A percentile compares a stretch with the other conserved stretches of the same genome.
phyloP scores from a whole-genome alignment of 2,888 invertebrate species.

The Rhaphigaster nebulosa region DNA sequence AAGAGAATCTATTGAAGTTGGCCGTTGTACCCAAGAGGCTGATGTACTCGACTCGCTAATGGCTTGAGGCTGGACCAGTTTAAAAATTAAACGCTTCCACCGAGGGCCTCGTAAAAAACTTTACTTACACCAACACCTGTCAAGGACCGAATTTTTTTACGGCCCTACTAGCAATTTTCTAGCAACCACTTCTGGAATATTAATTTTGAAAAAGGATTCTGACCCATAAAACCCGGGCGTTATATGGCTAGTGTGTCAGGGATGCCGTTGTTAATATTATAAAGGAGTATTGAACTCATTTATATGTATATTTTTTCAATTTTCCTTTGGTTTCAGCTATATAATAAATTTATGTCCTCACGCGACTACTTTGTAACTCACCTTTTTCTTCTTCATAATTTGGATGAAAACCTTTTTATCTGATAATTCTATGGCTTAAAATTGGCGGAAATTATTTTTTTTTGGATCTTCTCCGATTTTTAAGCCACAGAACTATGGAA shows the following conservation, averaged over 20 bases:
- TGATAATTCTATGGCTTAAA: too few species aligned
- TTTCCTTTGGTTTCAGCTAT: too few species aligned
- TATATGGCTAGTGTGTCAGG: background rate
- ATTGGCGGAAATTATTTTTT: too few species aligned
- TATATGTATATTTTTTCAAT: too few species aligned
- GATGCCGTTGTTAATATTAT: background rate
- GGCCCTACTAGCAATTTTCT: background rate
- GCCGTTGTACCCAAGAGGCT: background rate
- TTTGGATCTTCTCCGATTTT: too few species aligned
- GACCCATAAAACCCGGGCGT: background rate
- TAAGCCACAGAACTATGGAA: too few species aligned
- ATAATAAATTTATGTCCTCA: too few species aligned
- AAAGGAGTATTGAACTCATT: too few species aligned
- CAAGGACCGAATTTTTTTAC: slow-evolving; percentile 23
- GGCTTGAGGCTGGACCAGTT: background rate
- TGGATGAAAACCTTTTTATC: too few species aligned
- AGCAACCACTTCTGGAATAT: slow-evolving; percentile 16
- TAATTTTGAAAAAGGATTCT: slow-evolving; percentile 2
- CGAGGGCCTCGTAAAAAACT: slow-evolving; percentile 10
- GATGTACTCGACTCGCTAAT: slow-evolving; percentile 1
- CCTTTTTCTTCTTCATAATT: too few species aligned
- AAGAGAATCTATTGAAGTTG: background rate
- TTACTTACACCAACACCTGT: slow-evolving; percentile 35
- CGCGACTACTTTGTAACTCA: too few species aligned
- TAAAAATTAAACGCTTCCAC: slow-evolving; percentile 22